A percentile compares a stretch with the other conserved stretches of the same genome.
Evolutionary conservation across 92 coral and sea anemone genomes (phyloP).

Genomic region (Epizoanthus rinbou): DNA sequence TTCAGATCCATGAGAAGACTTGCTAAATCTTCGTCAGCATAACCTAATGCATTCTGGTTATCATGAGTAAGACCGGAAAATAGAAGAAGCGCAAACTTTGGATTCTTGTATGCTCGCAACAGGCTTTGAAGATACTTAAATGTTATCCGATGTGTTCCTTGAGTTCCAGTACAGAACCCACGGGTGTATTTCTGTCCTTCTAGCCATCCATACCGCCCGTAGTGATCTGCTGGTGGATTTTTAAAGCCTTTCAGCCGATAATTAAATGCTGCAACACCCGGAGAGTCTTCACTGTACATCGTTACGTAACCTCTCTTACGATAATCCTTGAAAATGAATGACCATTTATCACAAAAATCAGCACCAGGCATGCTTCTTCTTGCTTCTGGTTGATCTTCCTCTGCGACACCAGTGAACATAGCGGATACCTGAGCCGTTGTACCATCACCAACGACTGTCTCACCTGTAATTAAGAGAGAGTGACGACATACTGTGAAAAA

Average conservation of each 20-base stretch:
- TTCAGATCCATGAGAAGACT: constrained; percentile 48
- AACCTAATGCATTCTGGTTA: constrained; percentile 46
- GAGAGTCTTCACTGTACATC: constrained; percentile 76
- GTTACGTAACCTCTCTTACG: constrained; percentile 70
- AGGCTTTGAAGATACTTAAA: constrained; percentile 56
- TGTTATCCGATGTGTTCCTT: constrained; percentile 63
- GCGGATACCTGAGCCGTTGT: constrained; percentile 72
- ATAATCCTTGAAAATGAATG: constrained; percentile 61
- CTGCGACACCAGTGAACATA: constrained; percentile 73
- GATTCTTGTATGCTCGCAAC: constrained; percentile 47
- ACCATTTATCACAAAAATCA: constrained; percentile 66
- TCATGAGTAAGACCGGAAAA: constrained; percentile 48
- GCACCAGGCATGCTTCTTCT: constrained; percentile 47
- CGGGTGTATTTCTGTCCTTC: constrained; percentile 40
- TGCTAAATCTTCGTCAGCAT: constrained; percentile 52
- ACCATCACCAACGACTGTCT: constrained; percentile 74
- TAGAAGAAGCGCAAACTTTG: constrained; percentile 50
- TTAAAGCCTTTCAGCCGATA: constrained; percentile 70
- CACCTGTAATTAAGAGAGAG: constrained; percentile 9
- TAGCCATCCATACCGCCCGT: constrained; percentile 70
- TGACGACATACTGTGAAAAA: too few relatives aligned
- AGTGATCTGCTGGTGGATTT: constrained; percentile 78
- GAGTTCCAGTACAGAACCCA: constrained; percentile 58
- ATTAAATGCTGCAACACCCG: constrained; percentile 60
- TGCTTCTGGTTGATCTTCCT: constrained; percentile 57